Percentiles rank a stretch among this genome's conserved stretches.
Conservation (phyloP, 2,113 vertebrate genomes). For the Origma solitaria region DNA sequence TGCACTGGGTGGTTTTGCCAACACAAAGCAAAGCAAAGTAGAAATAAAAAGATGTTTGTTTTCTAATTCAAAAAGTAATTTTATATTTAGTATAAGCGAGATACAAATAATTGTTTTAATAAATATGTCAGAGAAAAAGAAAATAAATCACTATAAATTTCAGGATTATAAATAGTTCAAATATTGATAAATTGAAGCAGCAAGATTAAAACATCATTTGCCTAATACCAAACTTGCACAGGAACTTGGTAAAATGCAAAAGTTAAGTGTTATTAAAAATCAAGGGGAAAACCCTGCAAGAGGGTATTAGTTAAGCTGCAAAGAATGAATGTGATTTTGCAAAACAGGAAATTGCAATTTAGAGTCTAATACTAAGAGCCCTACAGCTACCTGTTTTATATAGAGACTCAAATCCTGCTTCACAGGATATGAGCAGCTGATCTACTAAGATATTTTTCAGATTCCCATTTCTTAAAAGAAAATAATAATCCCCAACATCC, state of each 20-base stretch:
- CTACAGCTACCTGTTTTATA: not conserved
- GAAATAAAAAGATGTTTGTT: not conserved
- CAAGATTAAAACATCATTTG: not conserved
- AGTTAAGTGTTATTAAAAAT: not conserved
- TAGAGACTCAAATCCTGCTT: not conserved
- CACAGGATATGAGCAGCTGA: not conserved
- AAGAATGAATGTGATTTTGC: not conserved
- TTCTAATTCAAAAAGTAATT: not conserved
- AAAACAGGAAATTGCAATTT: slow-evolving; percentile 48
- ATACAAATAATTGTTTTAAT: not conserved
- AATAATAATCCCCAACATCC: not conserved
- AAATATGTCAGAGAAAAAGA: not conserved
- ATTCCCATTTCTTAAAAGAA: not conserved
- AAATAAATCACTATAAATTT: not conserved
- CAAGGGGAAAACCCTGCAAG: not conserved
- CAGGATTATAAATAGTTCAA: not conserved
- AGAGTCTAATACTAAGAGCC: slow-evolving; percentile 18
- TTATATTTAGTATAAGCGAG: not conserved
- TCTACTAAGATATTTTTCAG: not conserved
- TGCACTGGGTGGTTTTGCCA: not conserved
- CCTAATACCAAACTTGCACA: not conserved
- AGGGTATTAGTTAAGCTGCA: not conserved
- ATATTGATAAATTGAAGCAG: not conserved
- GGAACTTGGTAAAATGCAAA: not conserved
- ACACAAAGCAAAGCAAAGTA: not conserved